A percentile compares a stretch with the other conserved stretches of the same genome.
Conservation (phyloP, 2,888 invertebrate genomes). For the Parnassius orleans region DNA sequence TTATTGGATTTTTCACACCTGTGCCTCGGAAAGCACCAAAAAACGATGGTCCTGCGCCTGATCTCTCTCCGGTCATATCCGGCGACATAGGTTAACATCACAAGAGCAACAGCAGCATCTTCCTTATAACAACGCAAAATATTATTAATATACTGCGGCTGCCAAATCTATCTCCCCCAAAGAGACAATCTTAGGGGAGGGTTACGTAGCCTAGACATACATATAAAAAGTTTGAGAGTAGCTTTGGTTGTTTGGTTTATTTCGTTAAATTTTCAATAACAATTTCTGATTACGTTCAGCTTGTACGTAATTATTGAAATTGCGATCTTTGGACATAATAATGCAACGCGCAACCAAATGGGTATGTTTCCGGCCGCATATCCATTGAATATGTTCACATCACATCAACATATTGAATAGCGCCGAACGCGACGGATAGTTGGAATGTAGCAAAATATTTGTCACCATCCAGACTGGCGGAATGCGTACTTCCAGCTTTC, state of each 20-base stretch:
- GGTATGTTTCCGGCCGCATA: constrained; percentile 9
- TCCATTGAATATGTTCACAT: constrained; percentile 14
- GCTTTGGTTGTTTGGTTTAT: background rate
- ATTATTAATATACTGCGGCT: too few relatives aligned
- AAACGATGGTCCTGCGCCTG: too few relatives aligned
- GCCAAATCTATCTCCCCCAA: too few relatives aligned
- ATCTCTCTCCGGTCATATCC: too few relatives aligned
- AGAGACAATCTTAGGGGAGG: too few relatives aligned
- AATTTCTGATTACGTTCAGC: background rate
- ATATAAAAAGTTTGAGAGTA: too few relatives aligned
- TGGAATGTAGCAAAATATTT: constrained; percentile 34
- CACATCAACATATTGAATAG: constrained; percentile 25
- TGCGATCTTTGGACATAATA: background rate
- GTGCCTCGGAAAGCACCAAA: too few relatives aligned
- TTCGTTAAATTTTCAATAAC: constrained; percentile 1
- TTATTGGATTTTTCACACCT: too few relatives aligned
- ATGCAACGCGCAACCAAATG: constrained; percentile 9
- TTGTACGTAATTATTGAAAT: constrained; percentile 3
- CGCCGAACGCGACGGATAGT: constrained; percentile 13
- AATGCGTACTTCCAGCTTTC: constrained; percentile 12
- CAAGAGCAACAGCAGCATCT: too few relatives aligned
- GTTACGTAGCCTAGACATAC: too few relatives aligned
- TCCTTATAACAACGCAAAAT: too few relatives aligned
- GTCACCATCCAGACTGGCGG: constrained; percentile 27
- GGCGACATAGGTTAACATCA: too few relatives aligned